Conservation (phyloP, 2,797 vertebrate genomes). For the Acestrorhynchus altus region DNA sequence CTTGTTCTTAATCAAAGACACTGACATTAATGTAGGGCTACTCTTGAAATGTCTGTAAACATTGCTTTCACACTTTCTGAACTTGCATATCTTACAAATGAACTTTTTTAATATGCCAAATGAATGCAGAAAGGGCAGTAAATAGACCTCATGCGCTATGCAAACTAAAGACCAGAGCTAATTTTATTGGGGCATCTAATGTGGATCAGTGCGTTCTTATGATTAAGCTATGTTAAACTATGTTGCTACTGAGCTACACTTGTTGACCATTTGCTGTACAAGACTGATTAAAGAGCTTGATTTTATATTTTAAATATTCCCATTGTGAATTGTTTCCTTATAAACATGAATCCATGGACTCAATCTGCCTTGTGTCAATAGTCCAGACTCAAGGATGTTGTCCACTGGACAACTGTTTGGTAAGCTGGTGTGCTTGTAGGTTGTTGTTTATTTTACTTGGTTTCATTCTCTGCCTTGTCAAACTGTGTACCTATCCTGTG, state of each 20-base stretch:
- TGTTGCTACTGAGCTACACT: conserved; percentile 23
- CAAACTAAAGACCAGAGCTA: conserved; percentile 16
- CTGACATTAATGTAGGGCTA: neutral
- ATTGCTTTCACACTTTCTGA: neutral
- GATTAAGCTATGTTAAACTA: conserved; percentile 6
- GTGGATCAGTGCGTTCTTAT: conserved; percentile 5
- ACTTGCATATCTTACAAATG: conserved; percentile 8
- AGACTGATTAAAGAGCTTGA: conserved; percentile 62
- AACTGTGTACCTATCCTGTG: too few relatives aligned
- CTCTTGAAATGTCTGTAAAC: neutral
- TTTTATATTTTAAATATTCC: conserved; percentile 47
- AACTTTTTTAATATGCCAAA: conserved; percentile 8
- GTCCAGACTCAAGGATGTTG: too few relatives aligned
- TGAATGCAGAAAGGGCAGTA: neutral
- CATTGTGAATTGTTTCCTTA: too few relatives aligned
- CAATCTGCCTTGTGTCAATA: too few relatives aligned
- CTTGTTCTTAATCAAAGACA: neutral
- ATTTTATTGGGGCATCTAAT: neutral
- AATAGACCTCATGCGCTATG: conserved; percentile 22
- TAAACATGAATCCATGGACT: too few relatives aligned
- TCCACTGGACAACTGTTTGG: too few relatives aligned
- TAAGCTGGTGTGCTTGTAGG: too few relatives aligned
- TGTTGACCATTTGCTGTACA: conserved; percentile 28
- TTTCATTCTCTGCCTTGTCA: too few relatives aligned
- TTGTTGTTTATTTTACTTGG: too few relatives aligned